A percentile compares a stretch with the other conserved stretches of the same genome.
Evolutionary conservation across 1,140 invertebrate species (phyloP).

Genomic region (Teleopsis dalmanni): DNA sequence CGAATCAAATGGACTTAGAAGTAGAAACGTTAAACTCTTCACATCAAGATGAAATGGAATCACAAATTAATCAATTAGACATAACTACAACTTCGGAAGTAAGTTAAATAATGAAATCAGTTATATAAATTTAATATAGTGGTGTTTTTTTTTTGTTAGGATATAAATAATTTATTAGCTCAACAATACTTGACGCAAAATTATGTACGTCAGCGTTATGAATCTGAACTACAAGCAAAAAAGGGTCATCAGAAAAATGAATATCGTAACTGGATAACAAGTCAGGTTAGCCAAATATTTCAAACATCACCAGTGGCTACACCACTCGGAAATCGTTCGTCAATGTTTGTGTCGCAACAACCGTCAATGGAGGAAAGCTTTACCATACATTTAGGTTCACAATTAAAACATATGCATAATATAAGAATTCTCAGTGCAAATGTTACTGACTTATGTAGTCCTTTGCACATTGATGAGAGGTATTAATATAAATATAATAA

Average conservation of each 20-base stretch:
- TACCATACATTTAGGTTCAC: conserved; percentile 93
- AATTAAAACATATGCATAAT: conserved; percentile 98
- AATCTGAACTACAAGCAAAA: conserved; percentile 66
- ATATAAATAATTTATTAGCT: conserved; percentile 69
- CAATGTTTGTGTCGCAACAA: conserved; percentile 40
- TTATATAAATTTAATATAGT: no score
- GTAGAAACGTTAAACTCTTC: conserved; percentile 52
- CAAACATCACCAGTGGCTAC: conserved; percentile 32
- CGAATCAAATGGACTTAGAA: conserved; percentile 57
- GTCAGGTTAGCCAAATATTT: conserved; percentile 37
- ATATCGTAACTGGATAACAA: conserved; percentile 71
- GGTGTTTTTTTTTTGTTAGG: conserved; percentile 37
- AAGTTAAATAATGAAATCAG: background rate
- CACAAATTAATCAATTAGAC: conserved; percentile 37
- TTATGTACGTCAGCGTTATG: conserved; percentile 68
- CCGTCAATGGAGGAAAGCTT: conserved; percentile 83
- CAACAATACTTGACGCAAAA: conserved; percentile 58
- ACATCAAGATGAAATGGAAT: conserved; percentile 52
- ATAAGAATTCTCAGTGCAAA: conserved; percentile 82
- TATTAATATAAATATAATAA: conserved; percentile 15
- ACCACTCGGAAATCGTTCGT: conserved; percentile 41
- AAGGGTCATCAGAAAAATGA: conserved; percentile 71
- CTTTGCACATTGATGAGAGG: conserved; percentile 49
- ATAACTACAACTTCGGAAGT: conserved; percentile 39
- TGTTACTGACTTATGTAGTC: conserved; percentile 75